phyloP scores from a whole-genome alignment of 2,888 invertebrate genomes.

The Meliscaeva auricollis region DNA sequence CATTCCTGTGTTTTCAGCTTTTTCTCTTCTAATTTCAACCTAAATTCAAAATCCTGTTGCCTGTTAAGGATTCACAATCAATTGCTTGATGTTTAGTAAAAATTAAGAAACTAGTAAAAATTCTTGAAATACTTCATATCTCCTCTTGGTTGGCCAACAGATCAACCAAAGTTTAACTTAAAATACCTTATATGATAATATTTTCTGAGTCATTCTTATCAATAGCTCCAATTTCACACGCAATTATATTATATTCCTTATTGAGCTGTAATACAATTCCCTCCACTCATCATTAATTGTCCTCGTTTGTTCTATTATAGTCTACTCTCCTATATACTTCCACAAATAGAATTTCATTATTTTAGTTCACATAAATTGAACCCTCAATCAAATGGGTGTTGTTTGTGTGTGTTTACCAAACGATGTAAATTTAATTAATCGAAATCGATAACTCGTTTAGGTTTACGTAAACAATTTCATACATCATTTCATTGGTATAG shows the following conservation, averaged over 20 bases:
- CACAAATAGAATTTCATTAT: conserved; percentile 55
- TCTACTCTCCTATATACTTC: background rate
- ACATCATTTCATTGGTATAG: conserved; percentile 12
- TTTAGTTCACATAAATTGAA: conserved; percentile 47
- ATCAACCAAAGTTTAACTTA: background rate
- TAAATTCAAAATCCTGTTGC: no score
- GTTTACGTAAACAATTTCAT: conserved; percentile 42
- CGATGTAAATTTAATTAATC: conserved; percentile 61
- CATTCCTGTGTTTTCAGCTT: no score
- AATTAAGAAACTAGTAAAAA: background rate
- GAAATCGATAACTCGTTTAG: conserved; percentile 61
- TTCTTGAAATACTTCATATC: no score
- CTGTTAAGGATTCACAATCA: no score
- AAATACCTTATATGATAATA: conserved; percentile 16
- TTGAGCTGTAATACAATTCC: background rate
- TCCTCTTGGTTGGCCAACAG: no score
- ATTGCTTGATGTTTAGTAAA: no score
- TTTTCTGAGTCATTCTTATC: background rate
- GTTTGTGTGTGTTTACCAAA: conserved; percentile 41
- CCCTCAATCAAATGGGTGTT: conserved; percentile 46
- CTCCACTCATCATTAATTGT: background rate
- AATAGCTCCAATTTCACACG: conserved; percentile 38
- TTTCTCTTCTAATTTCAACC: no score
- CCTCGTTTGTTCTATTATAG: background rate
- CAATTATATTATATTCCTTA: conserved; percentile 26